Evolutionary conservation across 2,797 vertebrate genomes (phyloP).

Genomic region (Sebastes umbrosus): DNA sequence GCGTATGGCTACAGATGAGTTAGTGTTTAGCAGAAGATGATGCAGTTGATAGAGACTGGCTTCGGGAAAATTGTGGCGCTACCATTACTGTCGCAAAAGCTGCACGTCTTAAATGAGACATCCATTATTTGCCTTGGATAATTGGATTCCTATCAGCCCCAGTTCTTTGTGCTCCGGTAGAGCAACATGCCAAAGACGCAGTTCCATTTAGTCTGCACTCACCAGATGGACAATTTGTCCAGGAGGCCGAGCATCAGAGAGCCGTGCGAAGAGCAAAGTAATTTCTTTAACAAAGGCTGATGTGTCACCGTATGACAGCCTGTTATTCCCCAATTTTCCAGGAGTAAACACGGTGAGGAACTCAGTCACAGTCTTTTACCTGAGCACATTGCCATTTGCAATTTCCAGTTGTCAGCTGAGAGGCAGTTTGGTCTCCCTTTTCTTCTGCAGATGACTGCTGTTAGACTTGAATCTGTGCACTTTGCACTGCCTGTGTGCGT

Average conservation of each 20-base stretch:
- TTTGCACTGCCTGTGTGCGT: not conserved
- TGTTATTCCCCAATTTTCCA: slow-evolving; percentile 74
- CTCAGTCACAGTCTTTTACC: slow-evolving; percentile 67
- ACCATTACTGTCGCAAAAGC: slow-evolving; percentile 58
- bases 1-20: slow-evolving; percentile 47
- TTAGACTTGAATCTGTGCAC: slow-evolving; percentile 21
- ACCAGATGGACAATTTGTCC: slow-evolving; percentile 77
- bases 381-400: slow-evolving; percentile 67
- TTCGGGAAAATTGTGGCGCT: slow-evolving; percentile 48
- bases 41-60: slow-evolving; percentile 59
- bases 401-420: slow-evolving; percentile 61
- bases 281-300: slow-evolving; percentile 81
- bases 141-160: slow-evolving; percentile 74
- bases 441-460: slow-evolving; percentile 35
- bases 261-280: slow-evolving; percentile 66
- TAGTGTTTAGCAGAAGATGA: slow-evolving; percentile 58
- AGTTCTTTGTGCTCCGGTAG: slow-evolving; percentile 60
- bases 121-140: slow-evolving; percentile 76
- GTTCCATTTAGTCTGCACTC: slow-evolving; percentile 72
- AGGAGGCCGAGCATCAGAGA: slow-evolving; percentile 62
- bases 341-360: slow-evolving; percentile 66
- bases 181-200: slow-evolving; percentile 66
- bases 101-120: slow-evolving; percentile 74
- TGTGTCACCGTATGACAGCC: slow-evolving; percentile 73
- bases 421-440: slow-evolving; percentile 41